These are phyloP conservation scores for Ectropis crepuscularia DNA, from an alignment of 2,888 invertebrate genomes.

Conservation along the genomic window DNA sequence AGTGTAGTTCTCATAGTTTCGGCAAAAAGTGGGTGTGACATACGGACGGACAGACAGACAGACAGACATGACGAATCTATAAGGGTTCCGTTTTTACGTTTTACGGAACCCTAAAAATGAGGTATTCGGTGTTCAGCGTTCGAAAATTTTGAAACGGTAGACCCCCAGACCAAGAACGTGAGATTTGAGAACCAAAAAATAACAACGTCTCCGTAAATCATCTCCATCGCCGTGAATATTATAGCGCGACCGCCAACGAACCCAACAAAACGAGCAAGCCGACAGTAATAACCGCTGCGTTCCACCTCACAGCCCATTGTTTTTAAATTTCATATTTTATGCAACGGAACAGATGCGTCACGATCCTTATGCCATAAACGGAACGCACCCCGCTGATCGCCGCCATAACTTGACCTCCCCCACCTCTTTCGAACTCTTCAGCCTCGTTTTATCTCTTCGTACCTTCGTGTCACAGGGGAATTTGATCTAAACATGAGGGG, in stretches of 20 bases:
- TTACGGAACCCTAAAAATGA: no score
- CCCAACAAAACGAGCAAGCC: constrained; percentile 30
- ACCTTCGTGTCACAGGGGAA: constrained; percentile 52
- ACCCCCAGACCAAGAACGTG: no score
- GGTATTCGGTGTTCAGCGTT: no score
- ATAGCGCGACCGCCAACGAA: constrained; percentile 14
- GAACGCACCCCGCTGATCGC: constrained; percentile 69
- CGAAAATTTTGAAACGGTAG: no score
- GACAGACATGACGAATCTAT: no score
- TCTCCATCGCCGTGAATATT: neutral
- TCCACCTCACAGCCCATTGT: constrained; percentile 55
- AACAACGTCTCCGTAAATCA: neutral
- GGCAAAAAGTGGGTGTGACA: no score
- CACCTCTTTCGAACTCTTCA: constrained; percentile 53
- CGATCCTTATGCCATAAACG: constrained; percentile 73
- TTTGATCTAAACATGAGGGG: constrained; percentile 63
- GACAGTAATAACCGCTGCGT: constrained; percentile 43
- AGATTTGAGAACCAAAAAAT: no score
- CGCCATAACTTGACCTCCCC: constrained; percentile 55
- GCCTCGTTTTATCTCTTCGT: constrained; percentile 45
- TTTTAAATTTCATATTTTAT: constrained; percentile 74
- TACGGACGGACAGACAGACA: no score
- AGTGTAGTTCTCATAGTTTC: no score
- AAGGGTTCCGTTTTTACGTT: no score
- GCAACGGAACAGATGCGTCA: constrained; percentile 79